A percentile compares a stretch with the other conserved stretches of the same genome.
Conservation (phyloP, 2,888 invertebrate genomes). For the Scaptomyza reducta region DNA sequence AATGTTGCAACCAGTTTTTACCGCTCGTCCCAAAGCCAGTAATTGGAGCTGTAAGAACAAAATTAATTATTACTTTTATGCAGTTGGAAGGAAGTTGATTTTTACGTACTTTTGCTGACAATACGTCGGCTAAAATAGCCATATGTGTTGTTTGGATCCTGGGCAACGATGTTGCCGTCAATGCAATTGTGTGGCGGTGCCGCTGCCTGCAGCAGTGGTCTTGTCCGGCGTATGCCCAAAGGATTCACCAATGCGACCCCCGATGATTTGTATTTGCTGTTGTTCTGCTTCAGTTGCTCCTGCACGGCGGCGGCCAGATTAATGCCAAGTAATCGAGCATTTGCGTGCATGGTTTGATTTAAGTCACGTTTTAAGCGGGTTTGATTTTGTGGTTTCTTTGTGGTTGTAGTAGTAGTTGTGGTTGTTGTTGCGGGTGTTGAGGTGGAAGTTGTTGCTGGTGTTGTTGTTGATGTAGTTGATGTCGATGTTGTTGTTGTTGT, state of each 20-base stretch:
- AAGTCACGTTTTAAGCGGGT: slow-evolving; percentile 66
- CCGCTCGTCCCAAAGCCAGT: slow-evolving; percentile 89
- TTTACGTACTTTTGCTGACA: slow-evolving; percentile 88
- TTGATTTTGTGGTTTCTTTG: slow-evolving; percentile 74
- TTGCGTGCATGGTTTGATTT: slow-evolving; percentile 68
- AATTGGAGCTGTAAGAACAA: slow-evolving; percentile 88
- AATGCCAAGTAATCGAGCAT: slow-evolving; percentile 76
- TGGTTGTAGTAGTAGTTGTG: slow-evolving; percentile 85
- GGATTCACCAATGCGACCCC: slow-evolving; percentile 66
- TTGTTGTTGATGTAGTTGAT: slow-evolving; percentile 79
- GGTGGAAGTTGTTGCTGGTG: slow-evolving; percentile 84
- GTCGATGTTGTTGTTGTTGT: slow-evolving; percentile 84
- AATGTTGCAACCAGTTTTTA: slow-evolving; percentile 92
- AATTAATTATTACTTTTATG: neutral
- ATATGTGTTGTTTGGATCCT: slow-evolving; percentile 88
- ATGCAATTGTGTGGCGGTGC: slow-evolving; percentile 84
- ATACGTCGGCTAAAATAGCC: slow-evolving; percentile 89
- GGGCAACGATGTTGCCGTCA: slow-evolving; percentile 87
- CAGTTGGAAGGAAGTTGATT: neutral
- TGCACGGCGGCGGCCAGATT: slow-evolving; percentile 67
- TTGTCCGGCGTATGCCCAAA: slow-evolving; percentile 47
- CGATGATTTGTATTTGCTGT: slow-evolving; percentile 40
- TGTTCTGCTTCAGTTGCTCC: slow-evolving; percentile 39
- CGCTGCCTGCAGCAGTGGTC: slow-evolving; percentile 1
- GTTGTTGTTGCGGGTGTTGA: slow-evolving; percentile 79